A percentile compares a stretch with the other conserved stretches of the same genome.
Evolutionary conservation across 2,797 vertebrate genomes (phyloP).

Genomic region (Lemur catta): DNA sequence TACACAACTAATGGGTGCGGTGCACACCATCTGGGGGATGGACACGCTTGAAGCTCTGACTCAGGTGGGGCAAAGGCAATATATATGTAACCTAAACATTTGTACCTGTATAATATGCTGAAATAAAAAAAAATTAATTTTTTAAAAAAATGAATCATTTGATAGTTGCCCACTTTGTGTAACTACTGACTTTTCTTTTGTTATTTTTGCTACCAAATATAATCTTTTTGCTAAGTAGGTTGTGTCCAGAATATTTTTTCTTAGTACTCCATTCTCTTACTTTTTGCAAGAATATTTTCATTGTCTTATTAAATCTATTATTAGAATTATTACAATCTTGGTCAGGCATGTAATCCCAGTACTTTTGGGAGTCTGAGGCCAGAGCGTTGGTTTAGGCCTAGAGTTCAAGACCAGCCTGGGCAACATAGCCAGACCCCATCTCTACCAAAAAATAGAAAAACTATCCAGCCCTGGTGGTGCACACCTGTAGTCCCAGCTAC

Average conservation of each 20-base stretch:
- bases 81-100: too few species aligned
- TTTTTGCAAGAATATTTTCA: neutral
- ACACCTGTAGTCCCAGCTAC: neutral
- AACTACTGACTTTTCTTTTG: neutral
- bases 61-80: too few species aligned
- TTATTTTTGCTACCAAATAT: neutral
- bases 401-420: neutral
- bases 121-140: too few species aligned
- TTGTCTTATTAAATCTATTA: neutral
- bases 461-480: neutral
- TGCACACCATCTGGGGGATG: too few species aligned
- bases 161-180: rapidly evolving
- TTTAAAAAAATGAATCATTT: neutral
- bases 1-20: too few species aligned
- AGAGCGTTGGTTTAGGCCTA: too few species aligned
- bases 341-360: too few species aligned
- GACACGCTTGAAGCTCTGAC: too few species aligned
- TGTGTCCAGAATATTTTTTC: neutral
- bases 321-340: too few species aligned
- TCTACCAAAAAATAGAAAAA: neutral
- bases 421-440: neutral
- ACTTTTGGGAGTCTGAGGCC: too few species aligned
- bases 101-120: too few species aligned
- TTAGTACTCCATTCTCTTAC: neutral
- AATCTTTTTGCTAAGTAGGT: neutral